Base-by-base conservation (phyloP, 2,113 vertebrate species). In the Phalacrocorax aristotelis region DNA sequence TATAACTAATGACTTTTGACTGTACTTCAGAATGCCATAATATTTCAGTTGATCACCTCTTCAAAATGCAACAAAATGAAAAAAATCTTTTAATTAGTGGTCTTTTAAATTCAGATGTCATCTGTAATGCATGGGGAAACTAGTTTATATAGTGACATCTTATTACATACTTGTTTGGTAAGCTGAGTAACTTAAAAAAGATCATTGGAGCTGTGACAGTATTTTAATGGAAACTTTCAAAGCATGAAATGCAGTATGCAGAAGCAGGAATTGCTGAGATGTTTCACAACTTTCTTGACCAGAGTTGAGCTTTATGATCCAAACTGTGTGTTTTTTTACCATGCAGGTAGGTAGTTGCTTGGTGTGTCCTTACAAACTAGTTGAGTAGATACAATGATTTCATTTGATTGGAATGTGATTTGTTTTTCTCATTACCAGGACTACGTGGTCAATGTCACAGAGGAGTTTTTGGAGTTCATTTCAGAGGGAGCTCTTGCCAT, bases 391-490 rank as follows among this genome's bases (percentile, higher is more conserved):
- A 25, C 0, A 26, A 8, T 61, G 68, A 42, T 42, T 72, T 85
- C 5, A 13, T 55, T 27, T 62, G 25, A 20, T 7, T 62, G 26
- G 18, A 54, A 54, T 77, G 51, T 30, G 23, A 29, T 76, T 86
- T 76, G 60, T 52, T 90, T 46, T 61, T n/a, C 52, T 23, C 10
- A 16, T 27, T 57, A 95, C 51, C 96, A 99, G 99, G 99, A 99
- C 96, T 99, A 98, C 0, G 95, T 99, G 89, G 99, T 99, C 38
- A 98, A 98, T 1, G 99, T 99, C 79, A 99, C 99, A 6, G 99
- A 99, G 79, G 99, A 99, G 95, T 99, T 99, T 96, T 95, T 99
- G 95, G 99, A 99, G 98, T 99, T 99, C 86, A 99, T 99, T 97
- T 99, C 99, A 6, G 99, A 99, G 15, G 99, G 99, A n/a, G 99